Base-by-base conservation (phyloP, 2,113 vertebrate species). In the Neotragus pygmaeus region DNA sequence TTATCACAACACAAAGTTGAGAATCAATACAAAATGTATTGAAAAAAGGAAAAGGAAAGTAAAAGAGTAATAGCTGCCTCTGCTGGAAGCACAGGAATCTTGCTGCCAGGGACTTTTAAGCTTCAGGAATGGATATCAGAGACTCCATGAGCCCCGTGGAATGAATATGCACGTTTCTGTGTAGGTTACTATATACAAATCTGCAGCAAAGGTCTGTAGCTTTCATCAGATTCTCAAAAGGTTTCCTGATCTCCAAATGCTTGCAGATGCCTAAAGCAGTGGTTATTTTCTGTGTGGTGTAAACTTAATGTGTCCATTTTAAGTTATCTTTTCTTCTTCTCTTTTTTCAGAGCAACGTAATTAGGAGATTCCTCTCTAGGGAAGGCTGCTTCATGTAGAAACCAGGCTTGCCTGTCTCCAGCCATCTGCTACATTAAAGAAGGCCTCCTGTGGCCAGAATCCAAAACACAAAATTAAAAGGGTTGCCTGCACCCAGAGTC, bases 401-500 rank as follows among this genome's bases (percentile, higher is more conserved):
- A 91, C 85, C 97, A 49, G 33, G 94, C 91, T 94, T 82, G 81
- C 51, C 93, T 88, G 96, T 95, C 96, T 97, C 92, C 96, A 87
- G 92, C 96, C 98, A 98, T 98, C 98, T 98, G 98, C 95, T 97
- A 98, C 97, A 97, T 98, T 95, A 98, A 98, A 97, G 97, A 97
- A 96, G 91, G 97, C 92, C 94, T 97, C 86, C 88, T 75, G 85
- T 97, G 97, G 97, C 96, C 95, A 88, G 94, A 88, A 96, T 97
- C 97, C 97, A 97, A 98, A 97, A 96, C 97, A 97, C 88, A 96
- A 98, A 98, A 97, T 98, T 96, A 98, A 98, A 98, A 98, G 97
- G 77, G 70, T 80, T 97, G 97, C 96, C 89, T 97, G 95, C 96
- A 97, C 97, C 92, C 96, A 96, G 95, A 95, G 85, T 98, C 91